phyloP scores from a whole-genome alignment of 1,140 invertebrate species.

The Diploscapter pachys region DNA sequence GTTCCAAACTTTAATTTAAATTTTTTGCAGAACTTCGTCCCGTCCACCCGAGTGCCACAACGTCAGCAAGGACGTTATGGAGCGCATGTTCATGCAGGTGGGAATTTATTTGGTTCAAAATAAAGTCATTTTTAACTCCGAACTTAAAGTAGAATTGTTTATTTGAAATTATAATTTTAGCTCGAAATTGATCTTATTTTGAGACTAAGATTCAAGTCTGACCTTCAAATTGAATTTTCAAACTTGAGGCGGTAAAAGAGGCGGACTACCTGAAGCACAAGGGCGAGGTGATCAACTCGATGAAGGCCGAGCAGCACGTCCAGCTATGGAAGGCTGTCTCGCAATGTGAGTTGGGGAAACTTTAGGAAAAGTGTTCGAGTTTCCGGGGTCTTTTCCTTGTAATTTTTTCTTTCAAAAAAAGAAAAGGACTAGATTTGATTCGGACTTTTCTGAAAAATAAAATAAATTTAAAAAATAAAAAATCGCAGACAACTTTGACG shows the following conservation, averaged over 20 bases:
- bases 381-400: background rate
- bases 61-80: slow-evolving; percentile 75
- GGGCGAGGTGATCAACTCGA: slow-evolving; percentile 73
- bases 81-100: slow-evolving; percentile 82
- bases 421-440: slow-evolving; percentile 10
- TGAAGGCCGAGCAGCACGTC: slow-evolving; percentile 96
- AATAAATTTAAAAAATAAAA: background rate
- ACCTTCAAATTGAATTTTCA: too few species aligned
- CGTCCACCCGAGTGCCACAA: slow-evolving; percentile 1
- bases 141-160: too few species aligned
- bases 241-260: slow-evolving; percentile 77
- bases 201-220: too few species aligned
- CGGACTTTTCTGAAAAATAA: slow-evolving; percentile 43
- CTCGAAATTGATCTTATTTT: too few species aligned
- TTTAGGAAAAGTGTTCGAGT: too few species aligned
- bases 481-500: slow-evolving; percentile 86
- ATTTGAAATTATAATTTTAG: too few species aligned
- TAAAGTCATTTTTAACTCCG: too few species aligned
- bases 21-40: background rate
- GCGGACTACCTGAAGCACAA: slow-evolving; percentile 93
- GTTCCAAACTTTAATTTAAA: background rate
- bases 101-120: too few species aligned
- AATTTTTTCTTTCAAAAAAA: background rate
- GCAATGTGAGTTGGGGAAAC: slow-evolving; percentile 70
- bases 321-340: slow-evolving; percentile 88